Evolutionary conservation across 2,113 vertebrate species (phyloP).

Genomic region (Strix uralensis): DNA sequence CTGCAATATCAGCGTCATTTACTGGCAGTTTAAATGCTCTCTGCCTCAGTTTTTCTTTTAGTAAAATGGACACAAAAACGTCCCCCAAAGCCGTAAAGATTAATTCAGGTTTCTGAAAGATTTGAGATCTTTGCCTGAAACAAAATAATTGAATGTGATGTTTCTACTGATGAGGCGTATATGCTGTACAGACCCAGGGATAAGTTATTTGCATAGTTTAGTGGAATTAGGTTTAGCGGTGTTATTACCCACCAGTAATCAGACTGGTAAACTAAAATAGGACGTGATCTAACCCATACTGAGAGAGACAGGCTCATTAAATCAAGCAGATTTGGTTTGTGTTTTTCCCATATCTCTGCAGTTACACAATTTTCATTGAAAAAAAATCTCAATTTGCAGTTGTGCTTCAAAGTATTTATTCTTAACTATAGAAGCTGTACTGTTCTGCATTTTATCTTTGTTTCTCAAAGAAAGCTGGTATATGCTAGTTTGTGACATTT

Average conservation of each 20-base stretch:
- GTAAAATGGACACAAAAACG: neutral
- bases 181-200: neutral
- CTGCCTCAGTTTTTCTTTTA: slow-evolving; percentile 3
- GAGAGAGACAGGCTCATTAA: neutral
- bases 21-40: slow-evolving; percentile 35
- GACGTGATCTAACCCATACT: neutral
- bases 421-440: neutral
- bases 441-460: neutral
- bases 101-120: neutral
- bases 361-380: neutral
- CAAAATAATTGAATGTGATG: neutral
- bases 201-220: neutral
- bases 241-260: neutral
- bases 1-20: slow-evolving; percentile 38
- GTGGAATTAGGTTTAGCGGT: neutral
- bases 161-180: neutral
- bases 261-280: neutral
- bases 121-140: neutral
- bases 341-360: neutral
- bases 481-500: slow-evolving; percentile 10
- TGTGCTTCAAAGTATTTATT: neutral
- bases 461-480: neutral
- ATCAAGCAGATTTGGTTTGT: neutral
- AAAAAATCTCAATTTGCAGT: neutral
- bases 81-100: neutral